Evolutionary conservation across 2,797 vertebrate species (phyloP).

Genomic region (Sphenodon punctatus): DNA sequence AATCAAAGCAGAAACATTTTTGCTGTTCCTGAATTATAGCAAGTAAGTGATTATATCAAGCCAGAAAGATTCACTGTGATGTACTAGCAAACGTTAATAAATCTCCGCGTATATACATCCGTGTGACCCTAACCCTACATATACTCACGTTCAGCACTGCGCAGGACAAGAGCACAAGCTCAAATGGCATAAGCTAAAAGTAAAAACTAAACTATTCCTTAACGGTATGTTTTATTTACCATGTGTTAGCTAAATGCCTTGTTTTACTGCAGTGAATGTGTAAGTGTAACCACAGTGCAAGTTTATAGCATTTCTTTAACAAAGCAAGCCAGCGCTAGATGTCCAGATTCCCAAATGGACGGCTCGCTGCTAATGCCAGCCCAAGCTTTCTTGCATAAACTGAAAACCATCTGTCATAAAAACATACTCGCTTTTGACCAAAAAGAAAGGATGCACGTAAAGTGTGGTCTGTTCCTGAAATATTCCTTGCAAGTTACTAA

Average conservation of each 20-base stretch:
- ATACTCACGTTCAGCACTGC: conserved; percentile 14
- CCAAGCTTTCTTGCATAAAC: conserved; percentile 20
- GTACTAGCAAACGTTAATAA: conserved; percentile 51
- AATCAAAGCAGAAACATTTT: conserved; percentile 37
- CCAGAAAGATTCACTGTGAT: conserved; percentile 51
- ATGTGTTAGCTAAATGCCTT: background rate
- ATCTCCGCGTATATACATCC: conserved; percentile 46
- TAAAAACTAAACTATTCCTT: background rate
- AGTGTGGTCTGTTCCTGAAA: conserved; percentile 15
- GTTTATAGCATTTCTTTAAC: conserved; percentile 37
- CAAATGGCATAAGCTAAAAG: conserved; percentile 25
- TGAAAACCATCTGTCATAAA: conserved; percentile 48
- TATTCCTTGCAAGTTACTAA: conserved; percentile 48
- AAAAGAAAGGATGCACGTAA: conserved; percentile 13
- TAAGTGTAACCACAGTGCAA: background rate
- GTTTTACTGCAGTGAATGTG: conserved; percentile 19
- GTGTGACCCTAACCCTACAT: conserved; percentile 35
- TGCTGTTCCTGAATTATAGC: conserved; percentile 55
- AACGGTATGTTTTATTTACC: conserved; percentile 11
- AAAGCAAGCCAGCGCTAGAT: conserved; percentile 7
- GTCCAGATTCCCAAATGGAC: conserved; percentile 23
- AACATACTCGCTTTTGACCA: conserved; percentile 6
- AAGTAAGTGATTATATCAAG: conserved; percentile 56
- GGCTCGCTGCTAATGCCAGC: background rate
- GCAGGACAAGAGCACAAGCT: conserved; percentile 49